phyloP scores from a whole-genome alignment of 2,888 invertebrate genomes.

The Zygaena filipendulae region DNA sequence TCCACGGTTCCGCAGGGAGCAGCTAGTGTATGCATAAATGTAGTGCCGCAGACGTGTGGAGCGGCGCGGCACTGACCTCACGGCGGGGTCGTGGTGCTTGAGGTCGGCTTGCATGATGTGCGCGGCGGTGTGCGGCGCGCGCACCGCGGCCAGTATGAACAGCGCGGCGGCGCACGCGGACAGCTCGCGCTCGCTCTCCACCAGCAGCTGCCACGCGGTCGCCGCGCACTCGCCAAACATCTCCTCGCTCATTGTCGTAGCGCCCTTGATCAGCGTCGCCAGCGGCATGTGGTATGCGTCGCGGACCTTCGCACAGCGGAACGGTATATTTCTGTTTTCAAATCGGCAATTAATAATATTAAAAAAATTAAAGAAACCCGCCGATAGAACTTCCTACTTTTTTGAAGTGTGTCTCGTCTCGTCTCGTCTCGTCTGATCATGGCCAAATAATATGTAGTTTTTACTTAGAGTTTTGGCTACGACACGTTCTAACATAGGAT shows the following conservation, averaged over 20 bases:
- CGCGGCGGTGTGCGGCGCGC: conserved; percentile 88
- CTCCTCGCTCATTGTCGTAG: conserved; percentile 88
- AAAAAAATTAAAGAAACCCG: no score
- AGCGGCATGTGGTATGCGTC: conserved; percentile 92
- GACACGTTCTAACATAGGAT: no score
- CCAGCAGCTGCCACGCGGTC: conserved; percentile 93
- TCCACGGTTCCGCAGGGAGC: no score
- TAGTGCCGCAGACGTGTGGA: no score
- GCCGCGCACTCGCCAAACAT: conserved; percentile 89
- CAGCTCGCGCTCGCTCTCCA: conserved; percentile 92
- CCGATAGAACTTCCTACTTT: no score
- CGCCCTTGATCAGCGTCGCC: conserved; percentile 88
- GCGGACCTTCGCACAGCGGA: no score
- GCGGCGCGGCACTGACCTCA: conserved; percentile 82
- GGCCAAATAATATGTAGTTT: no score
- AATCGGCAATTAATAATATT: no score
- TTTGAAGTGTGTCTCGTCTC: no score
- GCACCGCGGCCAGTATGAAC: conserved; percentile 93
- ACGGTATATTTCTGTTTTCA: no score
- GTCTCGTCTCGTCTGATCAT: no score
- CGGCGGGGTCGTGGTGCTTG: conserved; percentile 83
- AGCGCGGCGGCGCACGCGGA: conserved; percentile 87
- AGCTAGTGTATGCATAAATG: neutral
- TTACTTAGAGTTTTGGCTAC: no score
- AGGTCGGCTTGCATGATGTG: conserved; percentile 91